phyloP scores from a whole-genome alignment of 2,797 vertebrate genomes.

The Pangasius larnaudii region DNA sequence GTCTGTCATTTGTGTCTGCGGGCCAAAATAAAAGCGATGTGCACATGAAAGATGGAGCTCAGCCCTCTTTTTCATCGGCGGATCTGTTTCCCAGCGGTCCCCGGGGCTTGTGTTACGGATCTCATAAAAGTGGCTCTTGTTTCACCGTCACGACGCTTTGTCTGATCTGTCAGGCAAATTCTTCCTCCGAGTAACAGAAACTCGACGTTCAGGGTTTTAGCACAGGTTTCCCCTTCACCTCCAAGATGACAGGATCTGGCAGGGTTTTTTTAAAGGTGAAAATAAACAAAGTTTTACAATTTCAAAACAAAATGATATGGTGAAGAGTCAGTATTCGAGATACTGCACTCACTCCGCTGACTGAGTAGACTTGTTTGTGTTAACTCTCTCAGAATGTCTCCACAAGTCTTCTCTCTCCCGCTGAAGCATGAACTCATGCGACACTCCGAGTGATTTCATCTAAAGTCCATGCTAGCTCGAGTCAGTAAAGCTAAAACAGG shows the following conservation, averaged over 20 bases:
- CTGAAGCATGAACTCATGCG: background rate
- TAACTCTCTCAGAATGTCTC: too few relatives aligned
- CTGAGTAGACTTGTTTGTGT: background rate
- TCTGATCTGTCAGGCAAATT: constrained; percentile 88
- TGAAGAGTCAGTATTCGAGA: background rate
- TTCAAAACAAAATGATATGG: background rate
- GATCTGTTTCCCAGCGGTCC: constrained; percentile 81
- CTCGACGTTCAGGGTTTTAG: constrained; percentile 54
- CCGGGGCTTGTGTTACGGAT: constrained; percentile 80
- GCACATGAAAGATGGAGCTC: constrained; percentile 87
- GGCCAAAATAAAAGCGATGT: constrained; percentile 84
- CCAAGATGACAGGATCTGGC: background rate
- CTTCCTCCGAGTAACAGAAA: constrained; percentile 78
- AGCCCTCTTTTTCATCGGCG: constrained; percentile 81
- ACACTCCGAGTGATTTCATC: too few relatives aligned
- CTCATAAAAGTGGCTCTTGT: constrained; percentile 82
- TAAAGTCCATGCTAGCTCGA: background rate
- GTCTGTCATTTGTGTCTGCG: constrained; percentile 82
- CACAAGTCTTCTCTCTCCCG: too few relatives aligned
- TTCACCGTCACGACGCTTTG: constrained; percentile 79
- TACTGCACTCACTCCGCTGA: background rate
- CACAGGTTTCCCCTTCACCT: constrained; percentile 53
- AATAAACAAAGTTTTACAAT: background rate
- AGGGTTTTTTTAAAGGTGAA: background rate
- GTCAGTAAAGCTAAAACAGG: too few relatives aligned